Base-by-base conservation (phyloP, 2,113 vertebrate genomes). In the Reinhardtius hippoglossoides region DNA sequence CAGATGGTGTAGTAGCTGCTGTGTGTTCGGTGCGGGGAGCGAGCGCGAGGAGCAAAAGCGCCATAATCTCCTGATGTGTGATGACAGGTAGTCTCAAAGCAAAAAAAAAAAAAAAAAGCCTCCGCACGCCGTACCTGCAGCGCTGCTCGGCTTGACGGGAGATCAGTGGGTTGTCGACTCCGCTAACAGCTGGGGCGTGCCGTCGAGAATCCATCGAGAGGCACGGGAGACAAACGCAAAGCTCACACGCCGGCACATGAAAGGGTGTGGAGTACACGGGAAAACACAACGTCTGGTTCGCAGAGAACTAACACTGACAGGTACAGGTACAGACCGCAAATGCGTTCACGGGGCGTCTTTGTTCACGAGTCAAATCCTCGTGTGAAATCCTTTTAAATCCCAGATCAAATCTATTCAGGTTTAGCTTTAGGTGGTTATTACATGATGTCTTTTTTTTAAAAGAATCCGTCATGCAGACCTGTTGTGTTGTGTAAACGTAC, bases 21-120 rank as follows among this genome's bases (percentile, higher is more conserved):
- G 66, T 56, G 80, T 23, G 66, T 66, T 64, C 65, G 14, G 76
- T 3, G 5, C 5, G 13, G 31, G 26, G 67, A 52, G 81, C n/a
- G 71, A 48, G 73, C 1, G 86, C 9, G 67, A 78, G 83, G 81
- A 71, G 85, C 68, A 85, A 76, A 76, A 86, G 81, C 78, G 54
- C 42, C 44, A 18, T 92, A 91, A 90, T 90, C 91, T 88, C 81
- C 80, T 90, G 90, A 92, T 92, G 88, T 71, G 89, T 42, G 88
- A 86, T 93, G 91, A 93, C 93, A 93, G 92, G 91, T 93, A 88
- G 87, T 87, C 91, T 93, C 89, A 85, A 77, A 92, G 91, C 91
- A 88, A 86, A 31, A 24, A 24, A 23, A 23, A 24, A 24, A 23
- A 23, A 23, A 24, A 24, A 24, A 57, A 88, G 81, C 86, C 84